These are phyloP conservation scores for Xenentodon cancila DNA, from an alignment of 2,797 vertebrate genomes.

Conservation along the genomic window DNA sequence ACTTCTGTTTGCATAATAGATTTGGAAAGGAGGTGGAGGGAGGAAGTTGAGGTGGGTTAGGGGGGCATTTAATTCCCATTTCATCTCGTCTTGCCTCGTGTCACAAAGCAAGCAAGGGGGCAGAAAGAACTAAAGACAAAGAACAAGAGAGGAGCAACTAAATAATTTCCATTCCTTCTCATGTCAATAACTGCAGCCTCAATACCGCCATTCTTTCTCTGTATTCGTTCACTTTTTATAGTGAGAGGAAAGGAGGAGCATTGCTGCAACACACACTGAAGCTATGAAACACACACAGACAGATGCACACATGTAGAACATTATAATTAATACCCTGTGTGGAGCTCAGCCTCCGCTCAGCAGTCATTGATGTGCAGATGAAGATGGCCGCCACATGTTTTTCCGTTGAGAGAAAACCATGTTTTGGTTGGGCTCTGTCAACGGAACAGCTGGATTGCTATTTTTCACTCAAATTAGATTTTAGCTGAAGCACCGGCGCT, in stretches of 20 bases:
- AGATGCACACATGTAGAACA: slow-evolving; percentile 30
- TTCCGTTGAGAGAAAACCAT: slow-evolving; percentile 81
- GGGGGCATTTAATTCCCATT: slow-evolving; percentile 64
- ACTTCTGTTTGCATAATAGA: slow-evolving; percentile 87
- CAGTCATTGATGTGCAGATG: slow-evolving; percentile 87
- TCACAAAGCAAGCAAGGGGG: slow-evolving; percentile 59
- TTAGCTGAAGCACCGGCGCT: slow-evolving; percentile 80
- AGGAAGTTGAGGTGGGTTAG: slow-evolving; percentile 6
- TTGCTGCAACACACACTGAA: slow-evolving; percentile 41
- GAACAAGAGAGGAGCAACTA: slow-evolving; percentile 25
- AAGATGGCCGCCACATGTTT: slow-evolving; percentile 83
- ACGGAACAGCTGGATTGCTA: slow-evolving; percentile 88
- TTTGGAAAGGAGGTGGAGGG: slow-evolving; percentile 51
- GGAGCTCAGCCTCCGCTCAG: slow-evolving; percentile 70
- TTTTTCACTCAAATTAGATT: slow-evolving; percentile 88
- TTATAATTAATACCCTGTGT: slow-evolving; percentile 69
- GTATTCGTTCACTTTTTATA: slow-evolving; percentile 53
- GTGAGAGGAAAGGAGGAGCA: slow-evolving; percentile 54
- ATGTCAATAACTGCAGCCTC: slow-evolving; percentile 61
- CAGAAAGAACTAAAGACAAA: slow-evolving; percentile 23
- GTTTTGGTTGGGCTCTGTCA: slow-evolving; percentile 86
- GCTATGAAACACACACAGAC: slow-evolving; percentile 27
- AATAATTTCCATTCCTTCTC: slow-evolving; percentile 58
- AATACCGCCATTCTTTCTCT: slow-evolving; percentile 61
- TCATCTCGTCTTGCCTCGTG: slow-evolving; percentile 67